Evolutionary conservation across 2,888 invertebrate species (phyloP), one percentile per base, ranked within the genome.

Genomic region (Cordilura impudica): DNA sequence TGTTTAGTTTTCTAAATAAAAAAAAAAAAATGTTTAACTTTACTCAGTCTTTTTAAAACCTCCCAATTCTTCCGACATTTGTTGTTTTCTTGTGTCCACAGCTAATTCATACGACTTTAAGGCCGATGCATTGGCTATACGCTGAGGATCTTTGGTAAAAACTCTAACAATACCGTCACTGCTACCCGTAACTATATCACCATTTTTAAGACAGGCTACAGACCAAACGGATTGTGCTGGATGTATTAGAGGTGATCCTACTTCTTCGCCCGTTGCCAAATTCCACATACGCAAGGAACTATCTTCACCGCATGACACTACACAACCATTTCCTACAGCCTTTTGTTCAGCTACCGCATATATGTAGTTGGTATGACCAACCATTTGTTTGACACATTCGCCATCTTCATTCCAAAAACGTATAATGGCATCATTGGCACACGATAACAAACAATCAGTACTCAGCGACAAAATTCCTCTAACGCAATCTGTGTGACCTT

Each of bases 161-260:
- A 99, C 93, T 74, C 98, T 92, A 0, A 98, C 92, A 0, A 95
- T 86, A 0, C 97, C 97, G 89, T 99, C 98, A 90, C 97, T 97
- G 71, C 90, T 92, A 75, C 97, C 99, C 43, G 96, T 94, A 14
- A 95, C 96, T 84, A 99, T 93, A 89, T 99, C 98, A 0, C 95
- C 96, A 90, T 98, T 98, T 5, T 92, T 90, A 19, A 98, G 90
- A 67, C 94, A 93, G 12, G 93, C 91, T 1, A 97, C 95, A 18
- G 93, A 91, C 99, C 99, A 99, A 0, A 98, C 94, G 0, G 97
- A 97, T 81, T 96, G 94, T 0, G 95, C 94, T 0, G 99, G 98
- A 80, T 89, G 86, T 26, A 92, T 90, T 0, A 91, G 84, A 0
- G 88, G 83, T 0, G 75, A 76, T 0, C 90, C 90, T 4, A 89